phyloP scores from a whole-genome alignment of 1,140 invertebrate species.

The Drosophila serrata region DNA sequence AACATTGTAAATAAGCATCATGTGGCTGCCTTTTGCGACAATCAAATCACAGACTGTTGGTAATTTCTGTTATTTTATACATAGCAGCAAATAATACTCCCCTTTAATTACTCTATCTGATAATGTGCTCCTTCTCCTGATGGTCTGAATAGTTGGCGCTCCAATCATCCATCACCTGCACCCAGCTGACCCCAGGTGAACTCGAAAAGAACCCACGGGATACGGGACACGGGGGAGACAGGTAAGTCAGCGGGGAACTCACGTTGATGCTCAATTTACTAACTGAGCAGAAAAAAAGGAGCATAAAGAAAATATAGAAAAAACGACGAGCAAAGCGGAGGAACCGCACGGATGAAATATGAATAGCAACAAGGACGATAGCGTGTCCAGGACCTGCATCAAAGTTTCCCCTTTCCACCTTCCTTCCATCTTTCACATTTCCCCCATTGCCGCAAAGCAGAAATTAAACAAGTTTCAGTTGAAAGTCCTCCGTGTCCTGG shows the following conservation, averaged over 20 bases:
- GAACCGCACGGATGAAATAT: slow-evolving; percentile 63
- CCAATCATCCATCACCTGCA: slow-evolving; percentile 33
- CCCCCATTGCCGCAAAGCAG: slow-evolving; percentile 41
- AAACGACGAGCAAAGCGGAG: slow-evolving; percentile 24
- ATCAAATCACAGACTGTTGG: not conserved
- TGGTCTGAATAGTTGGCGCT: slow-evolving; percentile 6
- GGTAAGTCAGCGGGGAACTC: slow-evolving; percentile 13
- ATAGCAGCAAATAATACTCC: slow-evolving; percentile 5
- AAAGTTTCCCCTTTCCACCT: slow-evolving; percentile 53
- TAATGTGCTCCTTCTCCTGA: slow-evolving; percentile 1
- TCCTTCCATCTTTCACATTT: slow-evolving; percentile 29
- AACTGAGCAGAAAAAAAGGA: slow-evolving; percentile 32
- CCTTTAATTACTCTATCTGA: slow-evolving; percentile 26
- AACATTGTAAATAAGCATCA: not conserved
- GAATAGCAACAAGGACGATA: slow-evolving; percentile 56
- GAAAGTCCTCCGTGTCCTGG: slow-evolving; percentile 20
- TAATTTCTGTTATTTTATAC: not conserved
- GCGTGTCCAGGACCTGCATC: slow-evolving; percentile 63
- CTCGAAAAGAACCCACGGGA: slow-evolving; percentile 32
- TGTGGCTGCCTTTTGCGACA: slow-evolving; percentile 2
- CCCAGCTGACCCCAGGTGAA: slow-evolving; percentile 55
- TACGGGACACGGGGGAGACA: not conserved
- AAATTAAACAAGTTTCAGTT: slow-evolving; percentile 48
- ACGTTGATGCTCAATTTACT: slow-evolving; percentile 70
- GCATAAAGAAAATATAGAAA: slow-evolving; percentile 1